Conservation (phyloP, 2,888 invertebrate genomes). For the Dasypogon diadema region DNA sequence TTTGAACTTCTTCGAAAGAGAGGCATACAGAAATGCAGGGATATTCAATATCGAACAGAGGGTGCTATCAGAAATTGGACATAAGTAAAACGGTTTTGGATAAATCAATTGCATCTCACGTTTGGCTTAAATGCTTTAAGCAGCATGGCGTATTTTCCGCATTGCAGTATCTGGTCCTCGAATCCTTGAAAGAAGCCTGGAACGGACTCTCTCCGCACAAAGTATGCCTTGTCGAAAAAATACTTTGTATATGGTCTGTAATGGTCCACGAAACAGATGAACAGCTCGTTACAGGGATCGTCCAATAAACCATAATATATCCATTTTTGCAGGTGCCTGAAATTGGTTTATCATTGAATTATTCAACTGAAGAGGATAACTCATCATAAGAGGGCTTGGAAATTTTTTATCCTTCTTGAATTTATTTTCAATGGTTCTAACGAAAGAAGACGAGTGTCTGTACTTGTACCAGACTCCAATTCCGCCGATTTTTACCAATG, state of each 20-base stretch:
- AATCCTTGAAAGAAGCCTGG: slow-evolving; percentile 78
- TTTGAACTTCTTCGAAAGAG: slow-evolving; percentile 62
- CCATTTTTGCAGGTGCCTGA: slow-evolving; percentile 78
- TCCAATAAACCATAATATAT: slow-evolving; percentile 86
- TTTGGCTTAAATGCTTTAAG: slow-evolving; percentile 78
- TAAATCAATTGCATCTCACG: slow-evolving; percentile 68
- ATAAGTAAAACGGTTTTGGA: neutral
- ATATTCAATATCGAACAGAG: slow-evolving; percentile 62
- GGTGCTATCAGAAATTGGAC: slow-evolving; percentile 60
- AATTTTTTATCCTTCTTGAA: too few species aligned
- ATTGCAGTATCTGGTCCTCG: slow-evolving; percentile 76
- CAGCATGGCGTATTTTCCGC: slow-evolving; percentile 81
- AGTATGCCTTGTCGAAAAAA: slow-evolving; percentile 66
- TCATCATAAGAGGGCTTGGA: too few species aligned
- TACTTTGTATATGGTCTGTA: slow-evolving; percentile 64
- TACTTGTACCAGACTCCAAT: too few species aligned
- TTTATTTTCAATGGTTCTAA: too few species aligned
- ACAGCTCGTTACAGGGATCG: slow-evolving; percentile 86
- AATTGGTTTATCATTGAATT: too few species aligned
- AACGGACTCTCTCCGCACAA: slow-evolving; percentile 66
- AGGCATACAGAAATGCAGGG: slow-evolving; percentile 65
- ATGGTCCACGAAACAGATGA: slow-evolving; percentile 71
- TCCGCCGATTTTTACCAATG: too few species aligned
- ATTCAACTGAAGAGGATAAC: too few species aligned
- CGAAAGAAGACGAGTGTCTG: too few species aligned